A percentile compares a stretch with the other conserved stretches of the same genome.
These are phyloP conservation scores for Crematogaster levior DNA, from an alignment of 2,888 invertebrate genomes.

Conservation along the genomic window DNA sequence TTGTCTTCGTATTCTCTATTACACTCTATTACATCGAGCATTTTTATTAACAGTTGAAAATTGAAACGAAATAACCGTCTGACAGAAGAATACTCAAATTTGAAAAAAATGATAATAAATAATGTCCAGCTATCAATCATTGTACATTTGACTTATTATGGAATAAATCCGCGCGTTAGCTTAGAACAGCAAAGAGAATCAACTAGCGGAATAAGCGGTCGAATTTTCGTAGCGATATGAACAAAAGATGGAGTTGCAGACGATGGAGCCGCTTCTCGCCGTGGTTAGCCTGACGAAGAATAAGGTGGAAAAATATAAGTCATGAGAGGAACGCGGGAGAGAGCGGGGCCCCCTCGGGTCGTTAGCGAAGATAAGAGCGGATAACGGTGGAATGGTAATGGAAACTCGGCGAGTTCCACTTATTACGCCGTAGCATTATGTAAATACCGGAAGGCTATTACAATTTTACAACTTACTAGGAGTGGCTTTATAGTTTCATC, in stretches of 20 bases:
- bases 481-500: conserved; percentile 83
- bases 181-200: neutral
- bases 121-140: neutral
- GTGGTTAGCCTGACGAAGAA: conserved; percentile 54
- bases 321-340: conserved; percentile 45
- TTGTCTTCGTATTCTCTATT: neutral
- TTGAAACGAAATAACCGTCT: neutral
- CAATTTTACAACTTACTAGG: conserved; percentile 84
- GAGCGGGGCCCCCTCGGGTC: conserved; percentile 65
- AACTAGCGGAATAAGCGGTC: conserved; percentile 24
- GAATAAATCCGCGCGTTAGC: neutral
- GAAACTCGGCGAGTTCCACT: conserved; percentile 81
- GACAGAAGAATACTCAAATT: no score
- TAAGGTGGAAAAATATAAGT: conserved; percentile 74
- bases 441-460: conserved; percentile 84
- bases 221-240: conserved; percentile 27
- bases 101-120: no score
- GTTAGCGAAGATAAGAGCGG: conserved; percentile 80
- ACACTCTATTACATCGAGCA: no score
- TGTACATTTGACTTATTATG: neutral
- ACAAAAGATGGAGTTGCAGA: conserved; percentile 31
- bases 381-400: conserved; percentile 78
- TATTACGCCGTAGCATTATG: conserved; percentile 83
- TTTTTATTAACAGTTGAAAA: neutral
- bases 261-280: conserved; percentile 10